Conservation (phyloP, 2,797 vertebrate species). For the Chelon auratus region DNA sequence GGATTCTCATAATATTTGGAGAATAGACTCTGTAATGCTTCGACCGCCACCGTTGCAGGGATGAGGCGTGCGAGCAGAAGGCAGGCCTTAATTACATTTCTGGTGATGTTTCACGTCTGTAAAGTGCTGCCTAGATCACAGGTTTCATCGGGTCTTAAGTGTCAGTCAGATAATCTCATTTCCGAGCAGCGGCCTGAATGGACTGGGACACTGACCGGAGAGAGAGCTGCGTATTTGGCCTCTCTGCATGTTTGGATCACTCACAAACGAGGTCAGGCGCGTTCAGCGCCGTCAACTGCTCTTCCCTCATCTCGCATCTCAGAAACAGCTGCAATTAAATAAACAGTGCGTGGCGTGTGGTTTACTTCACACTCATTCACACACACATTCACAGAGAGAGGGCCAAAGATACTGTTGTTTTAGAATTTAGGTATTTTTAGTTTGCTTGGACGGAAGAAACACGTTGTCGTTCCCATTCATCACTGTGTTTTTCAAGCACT, state of each 20-base stretch:
- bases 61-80: slow-evolving; percentile 13
- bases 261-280: slow-evolving; percentile 73
- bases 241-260: slow-evolving; percentile 63
- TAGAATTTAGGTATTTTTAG: slow-evolving; percentile 63
- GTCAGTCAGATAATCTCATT: slow-evolving; percentile 74
- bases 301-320: slow-evolving; percentile 60
- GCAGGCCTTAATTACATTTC: slow-evolving; percentile 58
- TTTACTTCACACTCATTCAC: slow-evolving; percentile 65
- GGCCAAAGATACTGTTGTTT: slow-evolving; percentile 53
- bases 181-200: slow-evolving; percentile 74
- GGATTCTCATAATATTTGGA: slow-evolving; percentile 28
- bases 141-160: slow-evolving; percentile 59
- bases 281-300: slow-evolving; percentile 47
- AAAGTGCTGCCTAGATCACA: slow-evolving; percentile 41
- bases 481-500: slow-evolving; percentile 33
- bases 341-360: slow-evolving; percentile 61
- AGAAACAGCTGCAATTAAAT: slow-evolving; percentile 79
- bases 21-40: not conserved
- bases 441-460: slow-evolving; percentile 31
- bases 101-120: slow-evolving; percentile 46
- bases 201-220: slow-evolving; percentile 60
- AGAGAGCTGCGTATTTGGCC: slow-evolving; percentile 70
- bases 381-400: slow-evolving; percentile 2
- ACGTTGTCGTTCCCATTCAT: slow-evolving; percentile 28
- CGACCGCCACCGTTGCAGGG: not conserved